Conservation (phyloP, 2,113 vertebrate genomes). For the Ictalurus punctatus region DNA sequence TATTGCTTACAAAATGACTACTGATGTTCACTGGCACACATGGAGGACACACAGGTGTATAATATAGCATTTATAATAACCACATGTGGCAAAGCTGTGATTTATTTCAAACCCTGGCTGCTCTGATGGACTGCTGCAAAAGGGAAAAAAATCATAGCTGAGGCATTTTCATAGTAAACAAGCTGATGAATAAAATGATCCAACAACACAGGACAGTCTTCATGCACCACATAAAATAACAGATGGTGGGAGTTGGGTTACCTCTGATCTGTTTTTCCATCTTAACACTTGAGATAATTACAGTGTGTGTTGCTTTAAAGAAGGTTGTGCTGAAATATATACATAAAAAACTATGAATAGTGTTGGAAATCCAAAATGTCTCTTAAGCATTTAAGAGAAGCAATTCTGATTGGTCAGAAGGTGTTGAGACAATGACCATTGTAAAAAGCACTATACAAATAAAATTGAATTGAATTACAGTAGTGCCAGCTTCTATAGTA, state of each 20-base stretch:
- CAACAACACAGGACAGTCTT: not conserved
- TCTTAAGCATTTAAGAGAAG: not conserved
- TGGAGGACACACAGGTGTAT: not conserved
- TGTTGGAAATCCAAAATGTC: constrained; percentile 55
- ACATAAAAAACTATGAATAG: not conserved
- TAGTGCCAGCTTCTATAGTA: not conserved
- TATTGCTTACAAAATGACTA: constrained; percentile 10
- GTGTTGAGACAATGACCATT: not conserved
- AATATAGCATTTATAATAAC: constrained; percentile 23
- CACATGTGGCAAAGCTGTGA: constrained; percentile 15
- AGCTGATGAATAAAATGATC: constrained; percentile 20
- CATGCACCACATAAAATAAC: constrained; percentile 28
- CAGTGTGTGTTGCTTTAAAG: constrained; percentile 48
- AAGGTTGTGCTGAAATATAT: constrained; percentile 39
- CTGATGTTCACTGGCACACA: constrained; percentile 1
- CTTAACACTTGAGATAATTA: constrained; percentile 69
- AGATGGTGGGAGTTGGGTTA: constrained; percentile 41
- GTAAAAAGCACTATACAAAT: too few relatives aligned
- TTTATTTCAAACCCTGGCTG: constrained; percentile 9
- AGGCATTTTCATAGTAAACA: constrained; percentile 27
- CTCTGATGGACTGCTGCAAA: not conserved
- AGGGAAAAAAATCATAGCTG: not conserved
- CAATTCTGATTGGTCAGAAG: not conserved
- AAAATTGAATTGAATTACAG: too few relatives aligned
- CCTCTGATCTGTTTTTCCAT: constrained; percentile 60